Evolutionary conservation across 1,140 invertebrate species (phyloP), one percentile per base, ranked within the genome.

Genomic region (Ooceraea biroi): DNA sequence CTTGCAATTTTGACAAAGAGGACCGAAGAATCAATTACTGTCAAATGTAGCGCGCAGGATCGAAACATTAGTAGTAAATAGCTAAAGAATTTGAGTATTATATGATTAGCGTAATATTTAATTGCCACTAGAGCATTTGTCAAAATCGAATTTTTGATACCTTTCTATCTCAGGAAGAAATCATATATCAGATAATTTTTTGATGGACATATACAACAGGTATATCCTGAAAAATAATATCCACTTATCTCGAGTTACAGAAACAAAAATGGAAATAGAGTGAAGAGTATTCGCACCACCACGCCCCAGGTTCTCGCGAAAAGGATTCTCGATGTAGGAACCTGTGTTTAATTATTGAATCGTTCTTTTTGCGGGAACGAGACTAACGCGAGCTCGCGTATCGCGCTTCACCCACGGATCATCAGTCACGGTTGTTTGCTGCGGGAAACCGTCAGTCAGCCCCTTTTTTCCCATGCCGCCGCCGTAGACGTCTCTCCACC

Each of bases 401-500:
- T 77, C 60, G 82, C 48, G 55, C 46, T 74, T 63, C 72, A 36
- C 19, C 50, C 72, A 83, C 46, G 82, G 72, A 83, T 83, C 82
- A 83, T 83, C 82, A 83, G 82, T 83, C 82, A 83, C 82, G 72
- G 82, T 83, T 83, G 82, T 83, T 83, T 83, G 60, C 72, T 44
- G 71, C 72, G 80, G 69, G 76, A 82, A 76, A 82, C 69, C 80
- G 69, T 82, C 80, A 82, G 76, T 71, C 76, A 80, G 72, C 27
- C 44, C 30, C 58, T 63, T 74, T 82, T 74, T 82, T 36, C 74
- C 46, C 27, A 27, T 0, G 36, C 65, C 65, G 50, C 60, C 48
- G 60, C 73, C 60, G 52, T 19, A 68, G 78, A 36, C 69, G 46
- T 82, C 44, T 60, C 71, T 76, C 80, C 80, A 46, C 44, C 65